Conservation (phyloP, 1,140 invertebrate species). For the Brachionus sp. region DNA sequence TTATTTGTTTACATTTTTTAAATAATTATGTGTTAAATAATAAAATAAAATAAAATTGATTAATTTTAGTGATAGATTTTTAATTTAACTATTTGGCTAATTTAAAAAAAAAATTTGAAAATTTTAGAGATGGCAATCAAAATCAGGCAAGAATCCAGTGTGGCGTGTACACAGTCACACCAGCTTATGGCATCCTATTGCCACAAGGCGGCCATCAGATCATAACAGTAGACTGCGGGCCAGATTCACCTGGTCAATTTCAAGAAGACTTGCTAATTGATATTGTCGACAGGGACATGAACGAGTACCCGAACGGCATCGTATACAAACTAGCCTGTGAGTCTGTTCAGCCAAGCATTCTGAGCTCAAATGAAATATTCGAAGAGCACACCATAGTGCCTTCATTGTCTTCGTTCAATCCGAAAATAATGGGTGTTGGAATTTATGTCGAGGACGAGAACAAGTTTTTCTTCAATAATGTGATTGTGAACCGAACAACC, state of each 20-base stretch:
- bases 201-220: slow-evolving; percentile 52
- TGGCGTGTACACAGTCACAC: slow-evolving; percentile 53
- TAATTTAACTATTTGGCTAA: background rate
- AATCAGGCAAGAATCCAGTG: slow-evolving; percentile 15
- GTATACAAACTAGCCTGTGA: slow-evolving; percentile 57
- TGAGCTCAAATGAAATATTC: slow-evolving; percentile 57
- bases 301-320: slow-evolving; percentile 53
- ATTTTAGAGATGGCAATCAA: background rate
- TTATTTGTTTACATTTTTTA: no score
- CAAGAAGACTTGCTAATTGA: slow-evolving; percentile 56
- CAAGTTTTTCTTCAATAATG: slow-evolving; percentile 59
- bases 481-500: slow-evolving; percentile 57
- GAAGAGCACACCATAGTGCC: slow-evolving; percentile 59
- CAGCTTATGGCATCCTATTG: slow-evolving; percentile 56
- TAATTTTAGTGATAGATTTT: background rate
- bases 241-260: slow-evolving; percentile 49
- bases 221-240: slow-evolving; percentile 57
- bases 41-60: background rate
- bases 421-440: slow-evolving; percentile 49
- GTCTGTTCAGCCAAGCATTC: slow-evolving; percentile 57
- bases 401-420: slow-evolving; percentile 22
- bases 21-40: no score
- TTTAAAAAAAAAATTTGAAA: background rate
- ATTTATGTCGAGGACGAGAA: slow-evolving; percentile 59
- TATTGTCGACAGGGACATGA: slow-evolving; percentile 52